Percentiles rank a stretch among this genome's conserved stretches.
phyloP scores from a whole-genome alignment of 2,888 invertebrate genomes.

The Scaptomyza cyrtandrae region DNA sequence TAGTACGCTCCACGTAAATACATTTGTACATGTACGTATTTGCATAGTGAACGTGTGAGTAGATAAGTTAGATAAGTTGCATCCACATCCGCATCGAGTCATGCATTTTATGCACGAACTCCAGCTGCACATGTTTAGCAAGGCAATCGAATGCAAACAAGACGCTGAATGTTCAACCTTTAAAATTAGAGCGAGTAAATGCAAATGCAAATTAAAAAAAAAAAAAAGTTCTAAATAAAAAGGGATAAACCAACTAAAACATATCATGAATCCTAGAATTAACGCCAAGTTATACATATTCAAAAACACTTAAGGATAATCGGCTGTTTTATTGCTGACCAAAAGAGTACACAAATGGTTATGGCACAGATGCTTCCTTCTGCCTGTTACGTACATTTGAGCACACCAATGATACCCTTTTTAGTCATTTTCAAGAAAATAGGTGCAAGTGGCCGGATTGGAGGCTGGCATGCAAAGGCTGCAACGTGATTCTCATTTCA shows the following conservation, averaged over 20 bases:
- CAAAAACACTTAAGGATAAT: too few relatives aligned
- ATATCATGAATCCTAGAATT: too few relatives aligned
- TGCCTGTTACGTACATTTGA: too few relatives aligned
- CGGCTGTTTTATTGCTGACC: too few relatives aligned
- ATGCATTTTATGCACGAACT: conserved; percentile 61
- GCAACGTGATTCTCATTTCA: conserved; percentile 56
- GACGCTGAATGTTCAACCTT: conserved; percentile 1
- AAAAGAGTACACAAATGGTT: too few relatives aligned
- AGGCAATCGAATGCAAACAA: conserved; percentile 72
- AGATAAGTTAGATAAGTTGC: conserved; percentile 16
- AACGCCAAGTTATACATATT: too few relatives aligned
- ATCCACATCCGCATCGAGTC: conserved; percentile 16
- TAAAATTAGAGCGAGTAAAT: conserved; percentile 10
- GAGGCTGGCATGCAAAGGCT: conserved; percentile 5
- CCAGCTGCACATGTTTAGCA: conserved; percentile 66
- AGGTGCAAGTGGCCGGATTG: conserved; percentile 22
- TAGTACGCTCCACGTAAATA: conserved; percentile 1
- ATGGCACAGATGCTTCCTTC: not conserved
- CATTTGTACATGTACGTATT: conserved; percentile 3
- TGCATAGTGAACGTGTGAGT: conserved; percentile 12
- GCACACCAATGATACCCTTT: not conserved
- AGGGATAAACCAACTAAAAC: too few relatives aligned
- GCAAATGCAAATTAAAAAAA: not conserved
- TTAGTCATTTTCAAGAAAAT: not conserved
- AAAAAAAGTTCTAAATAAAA: too few relatives aligned